These are phyloP conservation scores for Plusia festucae DNA, from an alignment of 2,888 invertebrate species.

Conservation along the genomic window DNA sequence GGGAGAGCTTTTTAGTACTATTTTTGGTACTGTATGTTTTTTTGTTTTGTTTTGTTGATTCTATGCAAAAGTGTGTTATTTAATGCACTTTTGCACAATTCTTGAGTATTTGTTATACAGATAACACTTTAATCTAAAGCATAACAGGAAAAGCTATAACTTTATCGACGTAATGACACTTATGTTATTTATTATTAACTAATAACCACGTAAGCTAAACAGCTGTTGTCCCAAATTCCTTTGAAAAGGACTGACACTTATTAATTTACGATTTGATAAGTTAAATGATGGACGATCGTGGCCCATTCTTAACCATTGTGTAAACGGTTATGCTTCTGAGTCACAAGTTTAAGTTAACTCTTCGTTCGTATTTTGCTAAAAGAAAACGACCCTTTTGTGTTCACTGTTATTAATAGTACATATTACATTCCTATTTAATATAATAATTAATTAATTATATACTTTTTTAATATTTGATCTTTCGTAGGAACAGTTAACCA, in stretches of 20 bases:
- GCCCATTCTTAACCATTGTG: neutral
- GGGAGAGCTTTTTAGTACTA: constrained; percentile 38
- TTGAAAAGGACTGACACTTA: neutral
- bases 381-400: neutral
- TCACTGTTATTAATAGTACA: neutral
- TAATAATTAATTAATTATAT: neutral
- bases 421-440: neutral
- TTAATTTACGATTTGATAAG: neutral
- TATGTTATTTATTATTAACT: neutral
- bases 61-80: constrained; percentile 9
- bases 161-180: neutral
- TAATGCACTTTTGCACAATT: neutral
- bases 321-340: neutral
- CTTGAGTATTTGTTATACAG: constrained; percentile 14
- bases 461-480: too few species aligned
- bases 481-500: too few species aligned
- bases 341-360: neutral
- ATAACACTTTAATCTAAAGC: neutral
- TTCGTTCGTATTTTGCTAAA: neutral
- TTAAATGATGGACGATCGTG: neutral
- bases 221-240: neutral
- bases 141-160: neutral
- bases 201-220: neutral
- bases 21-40: constrained; percentile 13
- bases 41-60: neutral